Evolutionary conservation across 2,888 invertebrate species (phyloP), one percentile per base, ranked within the genome.

Genomic region (Crocallis elinguaria): DNA sequence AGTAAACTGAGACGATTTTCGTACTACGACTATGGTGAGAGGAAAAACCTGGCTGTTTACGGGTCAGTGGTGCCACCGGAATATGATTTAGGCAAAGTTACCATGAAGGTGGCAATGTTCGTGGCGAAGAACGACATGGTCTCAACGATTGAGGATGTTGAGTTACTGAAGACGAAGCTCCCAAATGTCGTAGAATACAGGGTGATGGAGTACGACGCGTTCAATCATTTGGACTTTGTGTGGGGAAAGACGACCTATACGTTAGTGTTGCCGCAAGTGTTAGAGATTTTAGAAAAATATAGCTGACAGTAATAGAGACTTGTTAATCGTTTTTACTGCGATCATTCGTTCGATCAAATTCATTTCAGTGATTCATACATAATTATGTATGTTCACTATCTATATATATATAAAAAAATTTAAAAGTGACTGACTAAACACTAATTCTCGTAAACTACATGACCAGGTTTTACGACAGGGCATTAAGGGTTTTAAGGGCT

Each of bases 101-200:
- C 63, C 0, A 76, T 73, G 71, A 69, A 60, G 17, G 54, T 71
- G 8, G 77, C 73, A 12, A 60, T 94, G 8, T 84, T 92, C 50
- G 92, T 84, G 52, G 92, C 92, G 6, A 77, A 71, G 1, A 91
- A 92, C 30, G 94, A 94, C 61, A 88, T 46, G 3, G 12, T 77
- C 0, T 57, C 75, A 0, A 63, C 66, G 1, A 3, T 68, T 0
- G 37, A 59, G 9, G 78, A 79, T 36, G 71, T 75, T 7, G 60
- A 58, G 1, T 19, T 62, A 0, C 56, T 77, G 11, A 54, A 57
- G 8, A 35, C 49, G 2, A 51, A 52, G 27, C 52, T 79, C 12
- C 68, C 71, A 0, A 75, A 74, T 33, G 69, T 78, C 1, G 69
- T 70, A 2, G 49, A 67, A 0, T 63, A 71, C 37, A 54, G 56